A percentile compares a stretch with the other conserved stretches of the same genome.
phyloP scores from a whole-genome alignment of 2,888 invertebrate genomes.

The Prosopocoilus inquinatus region DNA sequence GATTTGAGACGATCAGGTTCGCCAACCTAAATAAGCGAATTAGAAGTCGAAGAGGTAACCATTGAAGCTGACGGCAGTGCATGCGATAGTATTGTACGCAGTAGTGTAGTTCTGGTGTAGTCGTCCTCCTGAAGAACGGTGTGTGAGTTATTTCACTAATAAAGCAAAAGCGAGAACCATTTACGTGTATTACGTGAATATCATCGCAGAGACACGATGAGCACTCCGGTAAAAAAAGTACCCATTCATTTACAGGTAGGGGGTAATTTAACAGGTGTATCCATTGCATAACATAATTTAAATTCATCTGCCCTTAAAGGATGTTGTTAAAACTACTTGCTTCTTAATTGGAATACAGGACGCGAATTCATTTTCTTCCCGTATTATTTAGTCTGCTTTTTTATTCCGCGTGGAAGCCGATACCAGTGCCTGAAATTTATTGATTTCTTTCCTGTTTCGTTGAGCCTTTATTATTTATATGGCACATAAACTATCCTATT shows the following conservation, averaged over 20 bases:
- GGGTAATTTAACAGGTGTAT: conserved; percentile 20
- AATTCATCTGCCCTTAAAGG: not conserved
- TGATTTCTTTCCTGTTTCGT: conserved; percentile 5
- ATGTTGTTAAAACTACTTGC: not conserved
- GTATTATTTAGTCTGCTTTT: not conserved
- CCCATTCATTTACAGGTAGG: conserved; percentile 89
- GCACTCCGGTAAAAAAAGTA: conserved; percentile 89
- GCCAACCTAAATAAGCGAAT: no score
- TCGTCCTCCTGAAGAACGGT: no score
- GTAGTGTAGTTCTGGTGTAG: no score
- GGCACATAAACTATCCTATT: no score
- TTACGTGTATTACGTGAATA: no score
- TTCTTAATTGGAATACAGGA: not conserved
- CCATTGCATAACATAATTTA: conserved; percentile 17
- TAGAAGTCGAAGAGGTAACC: no score
- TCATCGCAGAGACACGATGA: conserved; percentile 50
- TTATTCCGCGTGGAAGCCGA: not conserved
- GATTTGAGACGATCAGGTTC: no score
- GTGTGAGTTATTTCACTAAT: no score
- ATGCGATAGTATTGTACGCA: no score
- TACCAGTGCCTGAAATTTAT: conserved; percentile 5
- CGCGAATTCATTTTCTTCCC: not conserved
- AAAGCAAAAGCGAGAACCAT: no score
- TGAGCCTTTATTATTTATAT: not conserved
- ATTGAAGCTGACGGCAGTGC: no score